Evolutionary conservation across 2,113 vertebrate genomes (phyloP).

Genomic region (Hydrolagus affinis): DNA sequence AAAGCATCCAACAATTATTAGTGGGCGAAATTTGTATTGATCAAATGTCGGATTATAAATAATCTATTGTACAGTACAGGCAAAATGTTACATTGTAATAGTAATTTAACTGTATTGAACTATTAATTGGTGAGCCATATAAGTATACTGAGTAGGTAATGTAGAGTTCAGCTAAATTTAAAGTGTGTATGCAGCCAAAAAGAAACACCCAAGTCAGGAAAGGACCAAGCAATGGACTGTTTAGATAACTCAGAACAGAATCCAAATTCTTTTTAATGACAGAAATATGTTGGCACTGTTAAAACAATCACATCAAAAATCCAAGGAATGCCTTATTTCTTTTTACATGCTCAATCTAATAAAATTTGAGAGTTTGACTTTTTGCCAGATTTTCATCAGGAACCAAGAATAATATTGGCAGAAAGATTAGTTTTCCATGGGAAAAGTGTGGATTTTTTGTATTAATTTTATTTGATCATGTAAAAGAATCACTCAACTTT

Average conservation of each 20-base stretch:
- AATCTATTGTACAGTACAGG: not conserved
- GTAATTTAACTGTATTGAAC: not conserved
- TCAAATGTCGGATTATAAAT: not conserved
- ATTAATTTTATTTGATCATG: not conserved
- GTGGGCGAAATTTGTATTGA: no score
- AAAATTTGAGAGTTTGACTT: not conserved
- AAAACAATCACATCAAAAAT: slow-evolving; percentile 30
- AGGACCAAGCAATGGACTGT: slow-evolving; percentile 46
- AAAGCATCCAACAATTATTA: not conserved
- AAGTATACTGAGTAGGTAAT: not conserved
- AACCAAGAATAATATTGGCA: slow-evolving; percentile 14
- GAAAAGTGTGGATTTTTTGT: not conserved
- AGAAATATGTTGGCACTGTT: slow-evolving; percentile 32
- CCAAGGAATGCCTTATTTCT: not conserved
- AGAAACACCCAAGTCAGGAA: slow-evolving; percentile 45
- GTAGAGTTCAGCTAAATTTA: slow-evolving; percentile 29
- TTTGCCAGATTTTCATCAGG: not conserved
- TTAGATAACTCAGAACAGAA: slow-evolving; percentile 44
- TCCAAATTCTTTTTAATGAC: slow-evolving; percentile 40
- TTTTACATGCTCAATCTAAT: not conserved
- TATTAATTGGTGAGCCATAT: not conserved
- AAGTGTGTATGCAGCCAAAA: slow-evolving; percentile 35
- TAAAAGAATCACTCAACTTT: not conserved
- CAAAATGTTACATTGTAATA: slow-evolving; percentile 5
- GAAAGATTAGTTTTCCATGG: slow-evolving; percentile 5